Evolutionary conservation across 2,888 invertebrate genomes (phyloP).

Genomic region (Hartigia nigra): DNA sequence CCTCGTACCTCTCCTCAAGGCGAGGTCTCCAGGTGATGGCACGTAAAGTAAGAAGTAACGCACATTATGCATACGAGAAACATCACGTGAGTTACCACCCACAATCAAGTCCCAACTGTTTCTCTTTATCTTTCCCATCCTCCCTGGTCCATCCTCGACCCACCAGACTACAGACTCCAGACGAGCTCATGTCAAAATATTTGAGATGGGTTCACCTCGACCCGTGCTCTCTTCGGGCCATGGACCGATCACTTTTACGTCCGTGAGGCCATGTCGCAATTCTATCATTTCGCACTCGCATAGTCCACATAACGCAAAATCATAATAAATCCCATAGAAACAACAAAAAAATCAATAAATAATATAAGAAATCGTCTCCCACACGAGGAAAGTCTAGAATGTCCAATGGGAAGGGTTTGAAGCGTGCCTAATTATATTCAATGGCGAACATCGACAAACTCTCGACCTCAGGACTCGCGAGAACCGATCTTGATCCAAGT

Average conservation of each 20-base stretch:
- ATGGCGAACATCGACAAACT: slow-evolving; percentile 3
- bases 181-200: slow-evolving; percentile 44
- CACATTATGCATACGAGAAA: slow-evolving; percentile 27
- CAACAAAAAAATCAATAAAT: too few relatives aligned
- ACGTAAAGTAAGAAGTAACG: slow-evolving; percentile 31
- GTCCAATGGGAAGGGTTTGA: not conserved
- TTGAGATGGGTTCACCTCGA: slow-evolving; percentile 46
- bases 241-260: not conserved
- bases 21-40: slow-evolving; percentile 1
- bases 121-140: slow-evolving; percentile 4
- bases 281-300: not conserved
- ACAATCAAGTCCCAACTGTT: slow-evolving; percentile 25
- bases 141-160: not conserved
- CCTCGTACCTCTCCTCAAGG: slow-evolving; percentile 14
- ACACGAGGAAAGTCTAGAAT: not conserved
- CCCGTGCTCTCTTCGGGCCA: slow-evolving; percentile 6
- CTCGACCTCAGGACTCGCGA: not conserved
- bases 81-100: slow-evolving; percentile 31
- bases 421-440: not conserved
- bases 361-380: not conserved
- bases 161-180: slow-evolving; percentile 11
- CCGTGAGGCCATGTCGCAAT: not conserved
- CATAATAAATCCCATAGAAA: not conserved
- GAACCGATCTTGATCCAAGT: not conserved
- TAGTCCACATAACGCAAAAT: not conserved